Evolutionary conservation across 1,140 invertebrate genomes (phyloP).

Genomic region (Lordiphosa clarofinis): DNA sequence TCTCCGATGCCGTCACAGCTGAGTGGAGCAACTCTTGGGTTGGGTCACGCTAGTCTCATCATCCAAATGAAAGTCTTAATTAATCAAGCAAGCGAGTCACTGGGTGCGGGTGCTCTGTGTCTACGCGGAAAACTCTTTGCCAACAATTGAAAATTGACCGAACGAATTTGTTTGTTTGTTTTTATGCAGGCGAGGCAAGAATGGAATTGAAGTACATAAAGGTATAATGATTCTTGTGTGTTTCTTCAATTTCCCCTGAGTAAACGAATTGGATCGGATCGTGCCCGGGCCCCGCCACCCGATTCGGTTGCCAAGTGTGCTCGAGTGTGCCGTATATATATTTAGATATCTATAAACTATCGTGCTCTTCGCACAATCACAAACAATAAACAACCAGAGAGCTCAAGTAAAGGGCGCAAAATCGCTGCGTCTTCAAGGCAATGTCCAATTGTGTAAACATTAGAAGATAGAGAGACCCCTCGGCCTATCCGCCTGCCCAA

Average conservation of each 20-base stretch:
- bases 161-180: slow-evolving; percentile 25
- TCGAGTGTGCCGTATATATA: slow-evolving; percentile 16
- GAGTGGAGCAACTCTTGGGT: slow-evolving; percentile 13
- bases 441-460: slow-evolving; percentile 48
- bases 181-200: slow-evolving; percentile 16
- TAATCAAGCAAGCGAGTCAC: slow-evolving; percentile 42
- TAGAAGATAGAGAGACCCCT: slow-evolving; percentile 30
- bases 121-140: slow-evolving; percentile 12
- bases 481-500: neutral
- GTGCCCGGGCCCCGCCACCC: neutral
- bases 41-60: slow-evolving; percentile 25
- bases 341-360: slow-evolving; percentile 58
- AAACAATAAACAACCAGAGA: slow-evolving; percentile 43
- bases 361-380: slow-evolving; percentile 49
- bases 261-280: neutral
- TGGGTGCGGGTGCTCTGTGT: slow-evolving; percentile 36
- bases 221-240: neutral
- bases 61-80: slow-evolving; percentile 42
- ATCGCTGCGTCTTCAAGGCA: slow-evolving; percentile 24
- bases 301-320: slow-evolving; percentile 4
- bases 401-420: slow-evolving; percentile 11
- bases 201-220: slow-evolving; percentile 5
- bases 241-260: neutral
- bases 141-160: slow-evolving; percentile 43
- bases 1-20: slow-evolving; percentile 10